Percentiles rank a stretch among this genome's conserved stretches.
Evolutionary conservation across 1,140 invertebrate species (phyloP).

Genomic region (Caenorhabditis remanei): DNA sequence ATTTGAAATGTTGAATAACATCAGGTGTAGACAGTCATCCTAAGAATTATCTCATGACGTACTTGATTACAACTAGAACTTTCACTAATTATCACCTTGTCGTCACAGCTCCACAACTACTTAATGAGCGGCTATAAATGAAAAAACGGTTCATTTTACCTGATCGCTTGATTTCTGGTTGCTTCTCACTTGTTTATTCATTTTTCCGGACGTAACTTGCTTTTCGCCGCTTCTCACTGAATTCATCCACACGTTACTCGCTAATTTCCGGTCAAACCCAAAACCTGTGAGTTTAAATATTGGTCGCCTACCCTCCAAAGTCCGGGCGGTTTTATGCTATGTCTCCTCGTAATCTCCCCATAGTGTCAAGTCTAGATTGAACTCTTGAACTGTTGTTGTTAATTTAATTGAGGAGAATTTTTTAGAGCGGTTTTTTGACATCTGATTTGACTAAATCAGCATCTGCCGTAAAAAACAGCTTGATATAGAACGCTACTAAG

Average conservation of each 20-base stretch:
- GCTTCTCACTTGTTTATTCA: conserved; percentile 4
- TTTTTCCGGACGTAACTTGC: conserved; percentile 1
- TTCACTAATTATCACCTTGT: not conserved
- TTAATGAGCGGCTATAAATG: not conserved
- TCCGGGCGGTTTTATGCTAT: not conserved
- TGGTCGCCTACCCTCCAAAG: not conserved
- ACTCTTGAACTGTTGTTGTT: not conserved
- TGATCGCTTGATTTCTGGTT: not conserved
- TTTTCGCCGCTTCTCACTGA: not conserved
- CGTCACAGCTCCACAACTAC: not conserved
- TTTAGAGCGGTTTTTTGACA: no score
- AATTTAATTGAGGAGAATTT: no score
- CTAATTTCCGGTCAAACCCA: conserved; percentile 32
- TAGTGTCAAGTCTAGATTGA: no score
- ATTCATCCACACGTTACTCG: conserved; percentile 16
- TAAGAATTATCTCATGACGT: not conserved
- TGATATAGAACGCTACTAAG: not conserved
- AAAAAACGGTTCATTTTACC: not conserved
- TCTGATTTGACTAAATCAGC: no score
- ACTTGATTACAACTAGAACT: not conserved
- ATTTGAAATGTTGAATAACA: not conserved
- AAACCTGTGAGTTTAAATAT: conserved; percentile 43
- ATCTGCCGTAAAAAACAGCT: no score
- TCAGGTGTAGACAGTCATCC: not conserved
- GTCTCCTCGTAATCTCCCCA: no score